Conservation (phyloP, 2,888 invertebrate genomes). For the Leptogaster cylindrica region DNA sequence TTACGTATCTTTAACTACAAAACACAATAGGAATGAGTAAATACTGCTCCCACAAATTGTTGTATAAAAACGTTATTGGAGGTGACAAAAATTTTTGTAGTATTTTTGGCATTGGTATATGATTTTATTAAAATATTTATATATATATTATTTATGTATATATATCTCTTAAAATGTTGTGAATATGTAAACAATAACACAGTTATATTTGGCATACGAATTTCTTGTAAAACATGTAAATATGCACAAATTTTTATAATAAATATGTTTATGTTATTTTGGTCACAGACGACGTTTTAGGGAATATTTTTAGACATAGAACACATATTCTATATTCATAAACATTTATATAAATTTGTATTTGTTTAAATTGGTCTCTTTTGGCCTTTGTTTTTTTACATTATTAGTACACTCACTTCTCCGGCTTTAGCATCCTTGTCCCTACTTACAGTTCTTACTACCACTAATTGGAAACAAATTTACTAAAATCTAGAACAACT, state of each 20-base stretch:
- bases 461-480: too few species aligned
- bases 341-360: neutral
- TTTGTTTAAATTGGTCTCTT: conserved; percentile 6
- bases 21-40: conserved; percentile 1
- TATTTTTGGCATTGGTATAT: conserved; percentile 15
- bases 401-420: conserved; percentile 27
- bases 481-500: neutral
- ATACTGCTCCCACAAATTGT: conserved; percentile 13
- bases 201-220: conserved; percentile 27
- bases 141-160: too few species aligned
- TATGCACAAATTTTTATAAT: neutral
- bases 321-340: neutral
- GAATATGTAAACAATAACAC: conserved; percentile 13
- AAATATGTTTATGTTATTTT: conserved; percentile 16
- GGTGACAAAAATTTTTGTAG: neutral
- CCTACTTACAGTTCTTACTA: conserved; percentile 6
- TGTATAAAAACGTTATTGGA: conserved; percentile 19
- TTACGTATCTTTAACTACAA: too few species aligned
- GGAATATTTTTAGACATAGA: neutral
- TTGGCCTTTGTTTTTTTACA: conserved; percentile 24
- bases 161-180: neutral
- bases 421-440: conserved; percentile 20
- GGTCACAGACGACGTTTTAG: conserved; percentile 35
- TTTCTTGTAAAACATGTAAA: conserved; percentile 15
- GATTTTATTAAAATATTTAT: conserved; percentile 22